A percentile compares a stretch with the other conserved stretches of the same genome.
phyloP scores from a whole-genome alignment of 2,888 invertebrate species.

The Watsonalla binaria region DNA sequence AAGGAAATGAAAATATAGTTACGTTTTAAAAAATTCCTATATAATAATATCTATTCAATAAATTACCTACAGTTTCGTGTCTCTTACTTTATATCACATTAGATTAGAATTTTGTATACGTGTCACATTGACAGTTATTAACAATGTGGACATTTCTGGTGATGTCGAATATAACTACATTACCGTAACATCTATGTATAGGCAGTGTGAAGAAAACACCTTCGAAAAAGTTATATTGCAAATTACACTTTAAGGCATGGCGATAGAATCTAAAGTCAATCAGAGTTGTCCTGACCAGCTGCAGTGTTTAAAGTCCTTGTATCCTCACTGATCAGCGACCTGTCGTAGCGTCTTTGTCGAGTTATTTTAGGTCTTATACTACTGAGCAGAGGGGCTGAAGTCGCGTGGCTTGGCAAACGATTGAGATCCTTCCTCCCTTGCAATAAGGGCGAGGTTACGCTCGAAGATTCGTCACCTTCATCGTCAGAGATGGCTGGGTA shows the following conservation, averaged over 20 bases:
- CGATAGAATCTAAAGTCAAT: constrained; percentile 32
- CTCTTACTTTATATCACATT: constrained; percentile 68
- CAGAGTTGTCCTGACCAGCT: constrained; percentile 66
- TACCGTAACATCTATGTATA: too few relatives aligned
- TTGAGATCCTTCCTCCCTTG: constrained; percentile 62
- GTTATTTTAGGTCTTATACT: constrained; percentile 68
- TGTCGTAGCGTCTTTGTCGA: constrained; percentile 67
- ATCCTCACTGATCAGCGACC: constrained; percentile 63
- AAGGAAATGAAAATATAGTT: constrained; percentile 34
- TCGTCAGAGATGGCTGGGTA: constrained; percentile 80
- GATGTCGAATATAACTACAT: neutral
- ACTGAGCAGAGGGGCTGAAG: constrained; percentile 67
- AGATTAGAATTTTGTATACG: constrained; percentile 72
- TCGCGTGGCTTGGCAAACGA: constrained; percentile 58
- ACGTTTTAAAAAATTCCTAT: neutral
- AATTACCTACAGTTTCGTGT: constrained; percentile 45
- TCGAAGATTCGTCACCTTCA: constrained; percentile 79
- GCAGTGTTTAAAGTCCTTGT: constrained; percentile 63
- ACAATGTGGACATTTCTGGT: neutral
- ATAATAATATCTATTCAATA: constrained; percentile 18
- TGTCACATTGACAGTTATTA: constrained; percentile 25
- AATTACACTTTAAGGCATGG: constrained; percentile 1
- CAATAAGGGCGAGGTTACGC: constrained; percentile 81
- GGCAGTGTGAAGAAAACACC: neutral
- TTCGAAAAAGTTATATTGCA: neutral